Evolutionary conservation across 2,888 invertebrate genomes (phyloP), one percentile per base, ranked within the genome.

Genomic region (Tiphia femorata): DNA sequence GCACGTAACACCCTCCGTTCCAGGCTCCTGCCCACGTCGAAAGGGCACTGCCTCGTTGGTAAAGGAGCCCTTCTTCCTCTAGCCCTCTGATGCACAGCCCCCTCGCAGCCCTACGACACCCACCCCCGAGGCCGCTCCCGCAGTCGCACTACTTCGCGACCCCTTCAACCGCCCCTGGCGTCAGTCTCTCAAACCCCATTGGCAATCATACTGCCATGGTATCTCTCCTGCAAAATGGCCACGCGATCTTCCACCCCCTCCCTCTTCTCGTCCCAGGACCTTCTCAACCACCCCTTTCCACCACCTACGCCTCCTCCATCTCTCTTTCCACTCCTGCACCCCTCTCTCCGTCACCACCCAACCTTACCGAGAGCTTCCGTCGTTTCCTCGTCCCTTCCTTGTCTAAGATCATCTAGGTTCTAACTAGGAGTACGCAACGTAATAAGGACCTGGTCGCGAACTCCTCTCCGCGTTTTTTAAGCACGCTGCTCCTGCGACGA

Each of bases 201-300:
- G 72, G 72, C 70, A 72, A 72, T 70, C 70, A 67, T 68, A 64
- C 72, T 70, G 72, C 75, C 67, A 75, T 76, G 67, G 73, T 74
- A 73, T 73, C 75, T 70, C 64, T 58, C 54, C 60, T 52, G 70
- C 73, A 78, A 78, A 77, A 78, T 78, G 78, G 76, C 77, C 68
- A 75, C 75, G 71, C 71, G 68, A 69, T 65, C 61, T 58, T 65
- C 66, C 58, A 58, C 65, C 52, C 46, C 42, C 35, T 49, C 38
- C 51, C 40, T 43, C 20, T 42, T 30, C 35, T 30, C 23, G 16
- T 8, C n/a, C 10, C 25, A 27, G 33, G 33, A 14, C 8, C 33
- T 14, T 33, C 33, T 33, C 33, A 14, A 33, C 33, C 8, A 1
- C 8, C 29, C 29, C 30, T 30, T 23, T 44, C 37, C 16, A 29